Conservation (phyloP, 2,888 invertebrate species). For the Resseliella maxima region DNA sequence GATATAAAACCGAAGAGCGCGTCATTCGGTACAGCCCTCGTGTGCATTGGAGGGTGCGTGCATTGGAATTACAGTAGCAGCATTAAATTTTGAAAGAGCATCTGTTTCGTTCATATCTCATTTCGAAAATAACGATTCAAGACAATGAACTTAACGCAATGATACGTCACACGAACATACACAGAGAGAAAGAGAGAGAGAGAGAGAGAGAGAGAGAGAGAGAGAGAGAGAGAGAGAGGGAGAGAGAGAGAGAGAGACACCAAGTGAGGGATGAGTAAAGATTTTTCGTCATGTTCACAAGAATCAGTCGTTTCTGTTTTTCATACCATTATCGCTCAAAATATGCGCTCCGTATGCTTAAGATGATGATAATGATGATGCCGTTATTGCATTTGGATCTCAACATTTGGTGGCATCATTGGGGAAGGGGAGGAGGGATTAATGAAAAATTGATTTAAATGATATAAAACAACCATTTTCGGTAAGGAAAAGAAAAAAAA, state of each 20-base stretch:
- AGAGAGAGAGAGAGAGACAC: no score
- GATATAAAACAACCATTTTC: slow-evolving; percentile 42
- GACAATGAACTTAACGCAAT: slow-evolving; percentile 3
- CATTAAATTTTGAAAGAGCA: slow-evolving; percentile 54
- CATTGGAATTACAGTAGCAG: slow-evolving; percentile 8
- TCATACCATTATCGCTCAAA: slow-evolving; percentile 39
- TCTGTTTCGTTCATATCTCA: slow-evolving; percentile 42
- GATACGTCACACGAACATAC: background rate
- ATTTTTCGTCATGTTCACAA: slow-evolving; percentile 12
- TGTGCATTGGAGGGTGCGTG: slow-evolving; percentile 29
- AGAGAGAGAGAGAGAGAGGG: no score
- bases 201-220: no score
- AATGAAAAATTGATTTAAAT: slow-evolving; percentile 54
- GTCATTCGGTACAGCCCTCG: background rate
- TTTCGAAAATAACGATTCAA: background rate
- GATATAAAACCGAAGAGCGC: background rate
- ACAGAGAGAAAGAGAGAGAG: background rate
- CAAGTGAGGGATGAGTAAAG: background rate
- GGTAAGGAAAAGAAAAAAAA: background rate
- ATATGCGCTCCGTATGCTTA: slow-evolving; percentile 25
- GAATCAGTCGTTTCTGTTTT: background rate
- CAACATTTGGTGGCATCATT: background rate
- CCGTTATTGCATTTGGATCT: slow-evolving; percentile 52
- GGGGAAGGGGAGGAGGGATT: background rate
- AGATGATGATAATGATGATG: slow-evolving; percentile 1